Evolutionary conservation across 2,888 invertebrate genomes (phyloP).

Genomic region (Philonicus albiceps): DNA sequence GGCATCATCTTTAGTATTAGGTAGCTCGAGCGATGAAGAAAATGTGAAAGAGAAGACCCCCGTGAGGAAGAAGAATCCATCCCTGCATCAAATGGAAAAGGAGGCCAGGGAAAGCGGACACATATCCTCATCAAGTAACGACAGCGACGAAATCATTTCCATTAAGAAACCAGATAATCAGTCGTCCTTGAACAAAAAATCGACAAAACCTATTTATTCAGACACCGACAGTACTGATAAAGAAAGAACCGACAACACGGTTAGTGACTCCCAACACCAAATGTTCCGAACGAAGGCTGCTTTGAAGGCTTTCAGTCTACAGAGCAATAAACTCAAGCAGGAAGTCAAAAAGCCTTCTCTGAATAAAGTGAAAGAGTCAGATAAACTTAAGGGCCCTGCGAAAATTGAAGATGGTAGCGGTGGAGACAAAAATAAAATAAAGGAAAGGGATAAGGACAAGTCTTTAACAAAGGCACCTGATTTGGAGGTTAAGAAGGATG

Average conservation of each 20-base stretch:
- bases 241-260: slow-evolving; percentile 69
- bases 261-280: slow-evolving; percentile 74
- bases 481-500: not conserved
- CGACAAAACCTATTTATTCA: slow-evolving; percentile 81
- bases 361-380: slow-evolving; percentile 12
- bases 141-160: slow-evolving; percentile 81
- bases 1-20: slow-evolving; percentile 55
- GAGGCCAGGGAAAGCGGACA: slow-evolving; percentile 69
- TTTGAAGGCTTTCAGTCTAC: slow-evolving; percentile 80
- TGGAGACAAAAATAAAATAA: slow-evolving; percentile 52
- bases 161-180: slow-evolving; percentile 58
- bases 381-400: not conserved
- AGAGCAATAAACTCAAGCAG: slow-evolving; percentile 40
- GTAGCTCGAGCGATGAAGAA: slow-evolving; percentile 70
- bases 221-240: slow-evolving; percentile 63
- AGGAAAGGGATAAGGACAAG: slow-evolving; percentile 33
- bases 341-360: slow-evolving; percentile 35
- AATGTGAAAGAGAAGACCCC: not conserved
- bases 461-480: slow-evolving; percentile 7
- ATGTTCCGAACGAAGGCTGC: slow-evolving; percentile 82
- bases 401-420: not conserved
- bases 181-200: slow-evolving; percentile 64
- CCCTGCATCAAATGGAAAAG: slow-evolving; percentile 76
- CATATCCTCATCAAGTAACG: slow-evolving; percentile 81
- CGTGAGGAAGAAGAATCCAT: slow-evolving; percentile 64